Evolutionary conservation across 2,888 invertebrate genomes (phyloP).

Genomic region (Platynereis dumerilii): DNA sequence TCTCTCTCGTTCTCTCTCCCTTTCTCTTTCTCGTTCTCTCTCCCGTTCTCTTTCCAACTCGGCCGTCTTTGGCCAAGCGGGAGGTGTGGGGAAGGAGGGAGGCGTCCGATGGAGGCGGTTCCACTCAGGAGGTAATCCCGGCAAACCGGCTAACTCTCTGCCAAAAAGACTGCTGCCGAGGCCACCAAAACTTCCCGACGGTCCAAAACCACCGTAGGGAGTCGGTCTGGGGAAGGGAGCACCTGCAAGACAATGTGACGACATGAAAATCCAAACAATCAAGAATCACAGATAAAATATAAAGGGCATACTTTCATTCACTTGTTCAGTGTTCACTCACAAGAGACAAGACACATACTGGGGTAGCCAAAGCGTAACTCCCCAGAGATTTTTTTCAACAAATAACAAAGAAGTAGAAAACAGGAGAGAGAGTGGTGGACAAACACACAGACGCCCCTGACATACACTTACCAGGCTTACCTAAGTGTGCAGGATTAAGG

Average conservation of each 20-base stretch:
- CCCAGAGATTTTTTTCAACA: too few species aligned
- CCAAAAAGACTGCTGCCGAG: constrained; percentile 46
- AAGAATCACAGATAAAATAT: too few species aligned
- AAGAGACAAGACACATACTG: too few species aligned
- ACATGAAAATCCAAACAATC: neutral
- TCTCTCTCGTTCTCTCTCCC: constrained; percentile 24
- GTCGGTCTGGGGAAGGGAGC: constrained; percentile 53
- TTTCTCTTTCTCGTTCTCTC: constrained; percentile 19
- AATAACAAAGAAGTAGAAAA: too few species aligned
- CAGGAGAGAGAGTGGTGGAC: too few species aligned
- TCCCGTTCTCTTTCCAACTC: constrained; percentile 31
- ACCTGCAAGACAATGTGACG: constrained; percentile 37
- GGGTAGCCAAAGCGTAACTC: too few species aligned
- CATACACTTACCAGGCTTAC: constrained; percentile 17
- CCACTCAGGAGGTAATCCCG: constrained; percentile 54
- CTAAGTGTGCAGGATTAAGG: constrained; percentile 22
- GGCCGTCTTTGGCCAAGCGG: constrained; percentile 37
- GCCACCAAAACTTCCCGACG: constrained; percentile 44
- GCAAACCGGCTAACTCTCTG: constrained; percentile 43
- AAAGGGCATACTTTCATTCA: too few species aligned
- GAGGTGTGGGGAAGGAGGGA: constrained; percentile 52
- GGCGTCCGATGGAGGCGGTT: constrained; percentile 54
- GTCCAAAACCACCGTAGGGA: constrained; percentile 47
- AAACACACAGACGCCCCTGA: too few species aligned
- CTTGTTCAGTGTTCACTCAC: too few species aligned